Percentiles rank a stretch among this genome's conserved stretches.
phyloP scores from a whole-genome alignment of 2,888 invertebrate genomes.

The Plebejus argus region DNA sequence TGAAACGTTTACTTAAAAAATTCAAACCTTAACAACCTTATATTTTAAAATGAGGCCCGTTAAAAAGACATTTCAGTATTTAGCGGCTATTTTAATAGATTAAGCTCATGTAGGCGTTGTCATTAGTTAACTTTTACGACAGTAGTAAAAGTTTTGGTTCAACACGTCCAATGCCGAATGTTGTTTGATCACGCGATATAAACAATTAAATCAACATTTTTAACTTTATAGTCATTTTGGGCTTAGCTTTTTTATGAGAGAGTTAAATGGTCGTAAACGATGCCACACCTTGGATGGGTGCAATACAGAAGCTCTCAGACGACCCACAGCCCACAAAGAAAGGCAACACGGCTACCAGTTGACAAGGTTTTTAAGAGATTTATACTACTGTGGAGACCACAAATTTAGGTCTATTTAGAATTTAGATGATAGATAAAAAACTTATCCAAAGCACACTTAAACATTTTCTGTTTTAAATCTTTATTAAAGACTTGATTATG shows the following conservation, averaged over 20 bases:
- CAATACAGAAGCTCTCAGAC: background rate
- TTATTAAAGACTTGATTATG: no score
- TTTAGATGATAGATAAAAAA: no score
- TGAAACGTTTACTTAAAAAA: background rate
- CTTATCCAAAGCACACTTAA: no score
- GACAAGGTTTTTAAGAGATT: background rate
- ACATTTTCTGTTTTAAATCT: no score
- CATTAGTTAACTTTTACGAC: constrained; percentile 10
- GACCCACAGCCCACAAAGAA: background rate
- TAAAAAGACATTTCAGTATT: background rate
- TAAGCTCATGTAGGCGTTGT: constrained; percentile 1
- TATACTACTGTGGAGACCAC: background rate
- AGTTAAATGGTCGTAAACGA: constrained; percentile 2
- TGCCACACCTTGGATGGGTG: constrained; percentile 11
- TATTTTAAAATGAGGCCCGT: background rate
- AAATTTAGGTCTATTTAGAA: background rate
- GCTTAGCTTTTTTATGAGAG: constrained; percentile 10
- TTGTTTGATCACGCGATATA: constrained; percentile 24
- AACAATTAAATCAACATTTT: constrained; percentile 21
- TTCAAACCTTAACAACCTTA: background rate
- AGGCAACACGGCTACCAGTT: background rate
- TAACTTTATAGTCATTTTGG: constrained; percentile 12
- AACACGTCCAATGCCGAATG: constrained; percentile 10
- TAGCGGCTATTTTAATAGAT: constrained; percentile 3
- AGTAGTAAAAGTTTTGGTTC: constrained; percentile 21